phyloP scores from a whole-genome alignment of 64 coral and sea anemone species.

The Dendrophyllia cribrosa region DNA sequence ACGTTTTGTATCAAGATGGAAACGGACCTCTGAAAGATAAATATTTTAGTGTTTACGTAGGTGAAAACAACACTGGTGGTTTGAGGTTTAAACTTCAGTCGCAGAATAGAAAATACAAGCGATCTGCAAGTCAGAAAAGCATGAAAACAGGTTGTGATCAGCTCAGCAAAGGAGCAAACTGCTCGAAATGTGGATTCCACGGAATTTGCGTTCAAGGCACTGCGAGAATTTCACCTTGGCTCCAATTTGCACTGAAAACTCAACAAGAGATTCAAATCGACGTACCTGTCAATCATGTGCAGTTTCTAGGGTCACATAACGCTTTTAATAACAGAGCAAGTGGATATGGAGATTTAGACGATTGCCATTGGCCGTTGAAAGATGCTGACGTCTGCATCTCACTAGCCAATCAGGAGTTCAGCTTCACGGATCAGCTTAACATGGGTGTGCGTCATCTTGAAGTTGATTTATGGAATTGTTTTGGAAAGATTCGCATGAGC shows the following conservation, averaged over 20 bases:
- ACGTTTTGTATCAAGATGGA: conserved; percentile 4
- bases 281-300: conserved; percentile 38
- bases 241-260: conserved; percentile 66
- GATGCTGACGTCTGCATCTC: conserved; percentile 53
- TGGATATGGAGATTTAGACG: conserved; percentile 58
- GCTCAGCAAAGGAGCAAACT: conserved; percentile 59
- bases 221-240: conserved; percentile 54
- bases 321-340: conserved; percentile 69
- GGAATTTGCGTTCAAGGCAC: conserved; percentile 68
- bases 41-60: background rate
- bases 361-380: conserved; percentile 67
- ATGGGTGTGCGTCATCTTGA: conserved; percentile 77
- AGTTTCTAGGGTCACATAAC: conserved; percentile 72
- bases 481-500: conserved; percentile 76
- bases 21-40: background rate
- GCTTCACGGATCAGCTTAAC: conserved; percentile 71
- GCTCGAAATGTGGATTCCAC: conserved; percentile 58
- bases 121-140: background rate
- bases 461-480: conserved; percentile 75
- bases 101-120: conserved; percentile 19
- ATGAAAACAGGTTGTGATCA: conserved; percentile 28
- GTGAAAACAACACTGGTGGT: background rate
- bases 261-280: conserved; percentile 69
- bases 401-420: conserved; percentile 85
- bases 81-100: background rate